phyloP scores from a whole-genome alignment of 2,113 vertebrate genomes.

The Varanus komodoensis region DNA sequence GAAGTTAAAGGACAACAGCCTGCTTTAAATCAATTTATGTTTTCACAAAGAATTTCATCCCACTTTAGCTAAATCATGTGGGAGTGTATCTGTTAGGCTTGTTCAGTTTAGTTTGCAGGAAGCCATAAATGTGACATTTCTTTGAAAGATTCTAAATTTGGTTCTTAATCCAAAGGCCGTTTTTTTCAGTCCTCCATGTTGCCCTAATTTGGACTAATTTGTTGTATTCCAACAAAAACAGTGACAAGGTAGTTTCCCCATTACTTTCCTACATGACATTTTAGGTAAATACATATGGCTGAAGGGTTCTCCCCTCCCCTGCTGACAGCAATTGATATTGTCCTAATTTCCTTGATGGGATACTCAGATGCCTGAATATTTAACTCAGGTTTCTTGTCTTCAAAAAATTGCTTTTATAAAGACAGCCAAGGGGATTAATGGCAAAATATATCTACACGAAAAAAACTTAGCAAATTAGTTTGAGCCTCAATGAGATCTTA shows the following conservation, averaged over 20 bases:
- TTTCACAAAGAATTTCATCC: conserved; percentile 35
- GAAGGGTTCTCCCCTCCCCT: background rate
- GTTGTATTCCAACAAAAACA: background rate
- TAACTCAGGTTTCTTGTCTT: background rate
- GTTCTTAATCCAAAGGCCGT: background rate
- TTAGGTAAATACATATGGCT: background rate
- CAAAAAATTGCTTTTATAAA: background rate
- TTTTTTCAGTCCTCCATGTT: background rate
- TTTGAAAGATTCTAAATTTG: background rate
- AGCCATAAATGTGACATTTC: background rate
- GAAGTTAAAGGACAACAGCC: conserved; percentile 47
- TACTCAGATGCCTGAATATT: background rate
- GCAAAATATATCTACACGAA: conserved; percentile 9
- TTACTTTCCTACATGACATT: background rate
- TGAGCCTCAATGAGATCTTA: background rate
- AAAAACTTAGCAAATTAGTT: conserved; percentile 1
- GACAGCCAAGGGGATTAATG: conserved; percentile 13
- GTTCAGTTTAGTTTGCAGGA: conserved; percentile 4
- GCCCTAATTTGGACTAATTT: conserved; percentile 1
- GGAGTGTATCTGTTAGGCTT: conserved; percentile 30
- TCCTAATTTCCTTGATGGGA: conserved; percentile 3
- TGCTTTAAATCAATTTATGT: conserved; percentile 33
- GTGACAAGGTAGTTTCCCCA: background rate
- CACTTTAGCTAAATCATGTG: conserved; percentile 12
- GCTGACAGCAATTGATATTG: background rate